These are phyloP conservation scores for Urocolius indicus DNA, from an alignment of 2,113 vertebrate genomes.

Conservation along the genomic window DNA sequence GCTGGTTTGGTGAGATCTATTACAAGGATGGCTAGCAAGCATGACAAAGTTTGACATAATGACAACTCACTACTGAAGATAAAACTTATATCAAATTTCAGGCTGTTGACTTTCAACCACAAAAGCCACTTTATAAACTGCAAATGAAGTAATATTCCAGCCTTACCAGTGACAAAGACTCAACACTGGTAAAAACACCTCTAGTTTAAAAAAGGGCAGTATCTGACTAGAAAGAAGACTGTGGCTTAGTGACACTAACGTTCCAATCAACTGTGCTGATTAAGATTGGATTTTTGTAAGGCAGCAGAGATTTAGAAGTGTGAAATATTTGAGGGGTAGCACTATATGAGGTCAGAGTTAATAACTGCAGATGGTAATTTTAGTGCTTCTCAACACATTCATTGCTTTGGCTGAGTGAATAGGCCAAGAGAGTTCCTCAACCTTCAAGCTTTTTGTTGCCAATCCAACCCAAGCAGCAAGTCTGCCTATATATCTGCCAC, in stretches of 20 bases:
- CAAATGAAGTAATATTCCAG: conserved; percentile 49
- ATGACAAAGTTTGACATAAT: conserved; percentile 13
- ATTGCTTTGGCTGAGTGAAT: not conserved
- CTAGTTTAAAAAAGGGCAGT: not conserved
- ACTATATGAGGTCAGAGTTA: not conserved
- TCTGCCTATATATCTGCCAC: not conserved
- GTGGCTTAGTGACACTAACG: not conserved
- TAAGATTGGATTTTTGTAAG: not conserved
- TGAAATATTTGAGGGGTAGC: not conserved
- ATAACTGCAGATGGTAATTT: not conserved
- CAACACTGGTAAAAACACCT: not conserved
- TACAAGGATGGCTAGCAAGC: not conserved
- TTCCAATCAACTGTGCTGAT: not conserved
- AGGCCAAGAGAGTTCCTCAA: not conserved
- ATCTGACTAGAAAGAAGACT: not conserved
- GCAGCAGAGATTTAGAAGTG: not conserved
- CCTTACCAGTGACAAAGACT: not conserved
- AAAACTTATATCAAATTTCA: not conserved
- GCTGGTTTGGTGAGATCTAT: not conserved
- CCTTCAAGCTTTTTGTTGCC: not conserved
- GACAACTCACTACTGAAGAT: not conserved
- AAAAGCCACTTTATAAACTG: not conserved
- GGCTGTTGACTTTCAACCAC: not conserved
- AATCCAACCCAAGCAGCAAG: not conserved
- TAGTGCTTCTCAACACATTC: not conserved